phyloP scores from a whole-genome alignment of 2,113 vertebrate genomes.

The Passer montanus region DNA sequence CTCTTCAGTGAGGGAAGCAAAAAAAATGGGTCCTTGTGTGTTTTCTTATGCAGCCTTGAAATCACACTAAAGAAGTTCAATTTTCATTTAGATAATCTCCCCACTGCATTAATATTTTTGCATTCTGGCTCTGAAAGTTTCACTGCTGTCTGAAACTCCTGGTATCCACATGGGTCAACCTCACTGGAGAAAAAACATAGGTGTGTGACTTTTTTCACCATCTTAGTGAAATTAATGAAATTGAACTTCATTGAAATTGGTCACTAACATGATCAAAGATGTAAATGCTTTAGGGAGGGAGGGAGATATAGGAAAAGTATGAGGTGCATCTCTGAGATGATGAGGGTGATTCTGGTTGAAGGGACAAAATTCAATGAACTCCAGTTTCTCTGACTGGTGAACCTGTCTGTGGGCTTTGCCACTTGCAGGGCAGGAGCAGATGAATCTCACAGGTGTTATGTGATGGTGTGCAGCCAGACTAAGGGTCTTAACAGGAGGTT shows the following conservation, averaged over 20 bases:
- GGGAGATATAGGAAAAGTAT: background rate
- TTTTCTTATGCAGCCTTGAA: background rate
- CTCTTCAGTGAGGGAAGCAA: background rate
- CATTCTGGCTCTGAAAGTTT: background rate
- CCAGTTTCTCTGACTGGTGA: background rate
- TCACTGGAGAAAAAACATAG: background rate
- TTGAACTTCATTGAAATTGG: background rate
- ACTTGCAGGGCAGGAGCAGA: background rate
- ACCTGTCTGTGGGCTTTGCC: background rate
- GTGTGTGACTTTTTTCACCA: background rate
- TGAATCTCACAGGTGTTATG: background rate
- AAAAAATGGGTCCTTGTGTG: background rate
- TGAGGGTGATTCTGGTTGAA: background rate
- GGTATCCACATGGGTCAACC: background rate
- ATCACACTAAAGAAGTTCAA: background rate
- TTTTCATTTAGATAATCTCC: background rate
- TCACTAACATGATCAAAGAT: background rate
- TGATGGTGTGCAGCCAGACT: background rate
- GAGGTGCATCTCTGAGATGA: background rate
- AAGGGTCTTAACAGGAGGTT: background rate
- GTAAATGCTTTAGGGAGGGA: background rate
- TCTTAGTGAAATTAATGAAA: background rate
- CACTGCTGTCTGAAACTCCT: background rate
- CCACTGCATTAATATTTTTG: fast-evolving
- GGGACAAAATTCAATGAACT: background rate